These are phyloP conservation scores for Prionace glauca DNA, from an alignment of 2,797 vertebrate species.

Conservation along the genomic window DNA sequence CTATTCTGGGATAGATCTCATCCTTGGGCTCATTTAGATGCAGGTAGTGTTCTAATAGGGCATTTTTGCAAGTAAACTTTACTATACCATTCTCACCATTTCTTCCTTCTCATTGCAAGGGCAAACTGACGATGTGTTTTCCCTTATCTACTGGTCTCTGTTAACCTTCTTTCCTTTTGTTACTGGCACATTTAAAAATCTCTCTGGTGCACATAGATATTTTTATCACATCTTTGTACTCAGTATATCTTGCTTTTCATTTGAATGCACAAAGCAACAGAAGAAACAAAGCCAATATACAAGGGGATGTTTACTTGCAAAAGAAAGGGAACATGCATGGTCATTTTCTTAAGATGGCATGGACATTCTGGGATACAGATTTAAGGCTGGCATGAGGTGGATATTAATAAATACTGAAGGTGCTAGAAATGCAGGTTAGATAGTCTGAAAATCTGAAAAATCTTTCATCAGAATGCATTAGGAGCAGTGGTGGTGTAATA, in stretches of 20 bases:
- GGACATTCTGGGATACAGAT: neutral
- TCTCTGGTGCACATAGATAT: neutral
- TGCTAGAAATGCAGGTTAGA: neutral
- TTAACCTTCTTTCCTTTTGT: neutral
- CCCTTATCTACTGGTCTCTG: neutral
- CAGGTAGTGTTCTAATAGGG: neutral
- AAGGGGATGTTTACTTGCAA: neutral
- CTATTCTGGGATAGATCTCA: neutral
- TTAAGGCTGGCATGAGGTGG: neutral
- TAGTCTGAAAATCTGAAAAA: neutral
- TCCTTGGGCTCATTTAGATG: neutral
- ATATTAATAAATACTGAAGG: neutral
- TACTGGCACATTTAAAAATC: neutral
- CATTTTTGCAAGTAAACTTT: neutral
- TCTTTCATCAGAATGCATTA: neutral
- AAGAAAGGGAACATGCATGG: neutral
- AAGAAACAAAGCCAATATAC: neutral
- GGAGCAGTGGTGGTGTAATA: no score
- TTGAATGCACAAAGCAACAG: neutral
- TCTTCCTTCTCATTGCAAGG: neutral
- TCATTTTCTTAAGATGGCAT: neutral
- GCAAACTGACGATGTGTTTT: neutral
- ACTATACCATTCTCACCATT: neutral
- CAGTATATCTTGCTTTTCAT: neutral
- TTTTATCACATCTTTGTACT: neutral